These are phyloP conservation scores for Poecilia velifera DNA, from an alignment of 2,797 vertebrate genomes.

Conservation along the genomic window DNA sequence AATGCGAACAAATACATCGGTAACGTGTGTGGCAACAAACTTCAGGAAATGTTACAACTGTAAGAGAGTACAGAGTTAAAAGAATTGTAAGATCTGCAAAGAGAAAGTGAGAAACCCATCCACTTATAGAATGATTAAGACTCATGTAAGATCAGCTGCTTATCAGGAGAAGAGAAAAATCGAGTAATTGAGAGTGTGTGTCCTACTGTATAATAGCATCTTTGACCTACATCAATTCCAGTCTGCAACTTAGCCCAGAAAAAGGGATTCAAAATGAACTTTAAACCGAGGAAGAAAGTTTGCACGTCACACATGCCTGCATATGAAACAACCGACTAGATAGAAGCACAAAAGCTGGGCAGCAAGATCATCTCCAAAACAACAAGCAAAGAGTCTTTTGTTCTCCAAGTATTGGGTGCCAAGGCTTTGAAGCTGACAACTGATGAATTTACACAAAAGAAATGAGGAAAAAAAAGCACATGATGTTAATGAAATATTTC, in stretches of 20 bases:
- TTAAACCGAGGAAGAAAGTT: constrained; percentile 47
- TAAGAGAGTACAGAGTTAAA: constrained; percentile 17
- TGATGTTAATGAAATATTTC: constrained; percentile 53
- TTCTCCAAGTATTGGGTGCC: constrained; percentile 51
- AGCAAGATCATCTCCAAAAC: constrained; percentile 40
- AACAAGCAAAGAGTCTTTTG: constrained; percentile 55
- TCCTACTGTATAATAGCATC: constrained; percentile 19
- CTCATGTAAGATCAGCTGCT: constrained; percentile 27
- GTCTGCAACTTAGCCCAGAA: constrained; percentile 10
- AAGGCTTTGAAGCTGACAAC: constrained; percentile 68
- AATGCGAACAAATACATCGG: constrained; percentile 5
- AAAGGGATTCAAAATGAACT: constrained; percentile 26
- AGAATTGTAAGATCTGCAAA: neutral
- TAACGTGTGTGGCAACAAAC: constrained; percentile 9
- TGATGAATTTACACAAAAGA: constrained; percentile 53
- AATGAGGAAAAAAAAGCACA: constrained; percentile 33
- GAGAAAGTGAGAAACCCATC: neutral
- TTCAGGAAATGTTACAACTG: constrained; percentile 44
- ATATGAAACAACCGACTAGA: constrained; percentile 48
- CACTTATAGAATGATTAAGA: neutral
- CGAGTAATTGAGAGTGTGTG: constrained; percentile 21
- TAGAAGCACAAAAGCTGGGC: constrained; percentile 54
- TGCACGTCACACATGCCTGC: constrained; percentile 23
- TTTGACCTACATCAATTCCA: constrained; percentile 23
- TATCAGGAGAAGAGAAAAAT: constrained; percentile 25